phyloP scores from a whole-genome alignment of 2,797 vertebrate species.

The Poeciliopsis turneri region DNA sequence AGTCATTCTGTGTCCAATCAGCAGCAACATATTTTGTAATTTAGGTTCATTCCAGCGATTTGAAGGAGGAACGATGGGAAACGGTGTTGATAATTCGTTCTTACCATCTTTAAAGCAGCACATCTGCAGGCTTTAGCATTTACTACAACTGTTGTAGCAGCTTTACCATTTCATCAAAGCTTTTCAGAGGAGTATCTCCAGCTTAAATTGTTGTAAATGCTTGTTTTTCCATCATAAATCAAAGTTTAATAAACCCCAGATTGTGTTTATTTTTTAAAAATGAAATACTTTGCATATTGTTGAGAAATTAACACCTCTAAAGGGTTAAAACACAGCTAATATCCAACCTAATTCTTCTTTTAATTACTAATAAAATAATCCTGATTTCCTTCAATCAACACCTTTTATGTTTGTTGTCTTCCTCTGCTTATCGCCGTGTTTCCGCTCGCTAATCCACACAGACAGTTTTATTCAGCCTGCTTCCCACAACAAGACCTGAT shows the following conservation, averaged over 20 bases:
- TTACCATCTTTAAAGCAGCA: neutral
- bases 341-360: neutral
- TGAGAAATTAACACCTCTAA: neutral
- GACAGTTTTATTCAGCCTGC: slow-evolving; percentile 35
- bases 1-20: neutral
- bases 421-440: slow-evolving; percentile 4
- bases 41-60: neutral
- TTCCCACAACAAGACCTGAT: slow-evolving; percentile 29
- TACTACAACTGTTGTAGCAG: neutral
- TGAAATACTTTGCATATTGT: neutral
- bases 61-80: neutral
- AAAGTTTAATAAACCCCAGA: neutral
- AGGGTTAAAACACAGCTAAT: neutral
- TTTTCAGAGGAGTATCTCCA: neutral
- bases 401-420: slow-evolving; percentile 1
- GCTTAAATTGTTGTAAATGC: neutral
- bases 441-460: slow-evolving; percentile 6
- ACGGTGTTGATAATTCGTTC: neutral
- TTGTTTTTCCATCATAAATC: neutral
- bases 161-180: neutral
- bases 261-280: neutral
- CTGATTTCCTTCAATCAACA: neutral
- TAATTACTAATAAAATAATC: neutral
- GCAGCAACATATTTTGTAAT: neutral
- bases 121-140: neutral